Evolutionary conservation across 2,113 vertebrate genomes (phyloP), one percentile per base, ranked within the genome.

Genomic region (Brachyistius frenatus): DNA sequence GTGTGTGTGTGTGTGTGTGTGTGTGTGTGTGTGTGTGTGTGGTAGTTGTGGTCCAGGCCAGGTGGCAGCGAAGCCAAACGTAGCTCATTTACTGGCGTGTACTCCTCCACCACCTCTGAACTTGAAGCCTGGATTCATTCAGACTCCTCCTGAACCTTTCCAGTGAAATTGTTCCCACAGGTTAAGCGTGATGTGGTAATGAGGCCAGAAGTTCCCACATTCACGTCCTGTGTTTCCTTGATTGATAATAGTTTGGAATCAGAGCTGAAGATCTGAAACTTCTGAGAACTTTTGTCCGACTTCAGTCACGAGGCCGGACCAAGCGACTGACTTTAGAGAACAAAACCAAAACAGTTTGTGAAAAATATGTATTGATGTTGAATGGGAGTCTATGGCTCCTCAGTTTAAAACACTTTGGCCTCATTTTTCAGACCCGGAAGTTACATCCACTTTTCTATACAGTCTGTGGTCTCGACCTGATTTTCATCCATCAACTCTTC

Each of bases 21-120:
- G 50, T 78, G 30, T 55, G n/a, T 73, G 23, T 67, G 46, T 74
- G 55, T 39, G 47, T 55, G 61, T 1, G 46, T 61, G 61, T 1
- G 50, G 54, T 75, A 60, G 47, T 36, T 61, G 49, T 76, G 63
- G 44, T 68, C 70, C 6, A 4, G 56, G 7, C 84, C 90, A 91
- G 87, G 84, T 92, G 92, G 74, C 69, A 74, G 73, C 6, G 60
- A 62, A 80, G 53, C 70, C 75, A 88, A 88, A 80, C 53, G 50
- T 66, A 77, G 23, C 83, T 78, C 65, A 89, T 89, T 91, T 91
- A 72, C 73, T 88, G 83, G 86, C 88, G 82, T 61, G n/a, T 37
- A 58, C 73, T 85, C 71, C 67, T 78, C 83, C 73, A 80, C 87
- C 85, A 80, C 77, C 66, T 82, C 62, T 58, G 53, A 56, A 14